These are phyloP conservation scores for Sphecodes monilicornis DNA, from an alignment of 2,888 invertebrate genomes.

Conservation along the genomic window DNA sequence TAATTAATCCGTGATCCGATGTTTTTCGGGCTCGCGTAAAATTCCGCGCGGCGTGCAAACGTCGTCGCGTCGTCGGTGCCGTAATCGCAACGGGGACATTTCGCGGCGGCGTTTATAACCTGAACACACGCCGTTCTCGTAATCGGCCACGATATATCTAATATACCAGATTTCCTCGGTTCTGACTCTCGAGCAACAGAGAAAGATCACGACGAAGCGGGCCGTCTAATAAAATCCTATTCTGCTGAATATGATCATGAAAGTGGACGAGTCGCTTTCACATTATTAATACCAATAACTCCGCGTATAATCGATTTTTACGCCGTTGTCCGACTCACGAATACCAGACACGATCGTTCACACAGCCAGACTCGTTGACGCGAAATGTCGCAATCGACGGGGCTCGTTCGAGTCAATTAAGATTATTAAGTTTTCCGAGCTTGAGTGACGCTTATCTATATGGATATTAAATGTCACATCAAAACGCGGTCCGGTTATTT, in stretches of 20 bases:
- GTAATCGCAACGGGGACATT: conserved; percentile 22
- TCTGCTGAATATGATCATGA: conserved; percentile 6
- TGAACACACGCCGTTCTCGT: background rate
- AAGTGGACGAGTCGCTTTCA: conserved; percentile 27
- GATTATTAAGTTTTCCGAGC: background rate
- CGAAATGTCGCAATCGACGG: background rate
- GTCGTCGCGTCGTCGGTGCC: background rate
- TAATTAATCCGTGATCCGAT: conserved; percentile 19
- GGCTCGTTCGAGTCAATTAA: background rate
- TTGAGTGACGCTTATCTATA: conserved; percentile 12
- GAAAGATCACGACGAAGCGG: background rate
- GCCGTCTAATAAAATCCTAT: background rate
- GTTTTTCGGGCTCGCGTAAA: conserved; percentile 26
- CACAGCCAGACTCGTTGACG: conserved; percentile 38
- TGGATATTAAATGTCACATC: background rate
- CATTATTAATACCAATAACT: conserved; percentile 26
- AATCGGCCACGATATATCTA: background rate
- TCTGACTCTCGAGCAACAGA: background rate
- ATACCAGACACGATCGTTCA: conserved; percentile 24
- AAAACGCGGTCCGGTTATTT: conserved; percentile 11
- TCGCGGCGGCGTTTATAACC: background rate
- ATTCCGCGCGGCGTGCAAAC: background rate
- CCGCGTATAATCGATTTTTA: conserved; percentile 7
- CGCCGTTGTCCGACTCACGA: background rate
- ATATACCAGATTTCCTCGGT: background rate